Evolutionary conservation across 2,888 invertebrate genomes (phyloP).

Genomic region (Tenthredo amoena): DNA sequence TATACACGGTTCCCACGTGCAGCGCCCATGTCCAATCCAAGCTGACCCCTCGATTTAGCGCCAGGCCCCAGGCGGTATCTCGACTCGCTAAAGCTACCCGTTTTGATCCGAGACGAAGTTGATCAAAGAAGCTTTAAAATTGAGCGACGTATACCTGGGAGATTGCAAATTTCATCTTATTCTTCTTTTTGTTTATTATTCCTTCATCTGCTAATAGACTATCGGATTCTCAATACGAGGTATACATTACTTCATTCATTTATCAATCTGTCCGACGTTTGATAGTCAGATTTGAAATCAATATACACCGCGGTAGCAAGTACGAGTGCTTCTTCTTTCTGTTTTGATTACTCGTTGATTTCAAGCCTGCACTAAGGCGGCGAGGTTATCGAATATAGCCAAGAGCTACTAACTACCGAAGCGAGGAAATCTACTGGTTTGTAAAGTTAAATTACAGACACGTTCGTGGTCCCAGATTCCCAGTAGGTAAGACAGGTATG

Average conservation of each 20-base stretch:
- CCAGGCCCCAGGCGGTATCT: slow-evolving; percentile 23
- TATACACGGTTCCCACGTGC: slow-evolving; percentile 47
- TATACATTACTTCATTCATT: background rate
- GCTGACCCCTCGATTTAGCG: slow-evolving; percentile 48
- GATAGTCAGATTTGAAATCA: slow-evolving; percentile 7
- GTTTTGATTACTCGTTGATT: slow-evolving; percentile 31
- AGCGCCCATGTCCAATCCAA: slow-evolving; percentile 35
- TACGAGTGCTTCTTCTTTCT: background rate
- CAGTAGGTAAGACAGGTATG: slow-evolving; percentile 51
- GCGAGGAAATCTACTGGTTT: slow-evolving; percentile 23
- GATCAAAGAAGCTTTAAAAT: slow-evolving; percentile 22
- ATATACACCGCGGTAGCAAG: background rate
- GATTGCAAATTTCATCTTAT: background rate
- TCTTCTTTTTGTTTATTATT: background rate
- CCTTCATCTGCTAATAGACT: background rate
- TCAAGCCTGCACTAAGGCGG: background rate
- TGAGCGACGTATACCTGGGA: background rate
- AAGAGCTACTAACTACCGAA: slow-evolving; percentile 14
- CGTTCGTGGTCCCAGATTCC: slow-evolving; percentile 48
- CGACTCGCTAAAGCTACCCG: slow-evolving; percentile 36
- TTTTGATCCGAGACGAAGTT: slow-evolving; percentile 17
- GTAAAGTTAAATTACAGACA: slow-evolving; percentile 47
- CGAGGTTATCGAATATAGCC: slow-evolving; percentile 27
- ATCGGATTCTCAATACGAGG: background rate
- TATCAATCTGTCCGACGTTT: background rate